These are phyloP conservation scores for Pristionchus mayeri DNA, from an alignment of 2,888 invertebrate genomes.

Conservation along the genomic window DNA sequence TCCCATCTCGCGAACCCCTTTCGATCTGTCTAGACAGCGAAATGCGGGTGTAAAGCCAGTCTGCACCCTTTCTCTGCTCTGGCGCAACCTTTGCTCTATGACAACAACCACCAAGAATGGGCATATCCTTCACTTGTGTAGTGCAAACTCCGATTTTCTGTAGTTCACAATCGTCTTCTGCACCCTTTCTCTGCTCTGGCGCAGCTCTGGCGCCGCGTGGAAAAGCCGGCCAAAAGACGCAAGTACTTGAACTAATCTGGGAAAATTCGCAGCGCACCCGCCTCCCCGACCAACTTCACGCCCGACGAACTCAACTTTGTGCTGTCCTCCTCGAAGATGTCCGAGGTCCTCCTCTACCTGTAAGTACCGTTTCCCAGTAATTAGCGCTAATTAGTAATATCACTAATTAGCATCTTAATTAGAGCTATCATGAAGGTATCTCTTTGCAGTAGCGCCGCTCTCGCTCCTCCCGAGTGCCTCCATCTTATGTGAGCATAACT, in stretches of 20 bases:
- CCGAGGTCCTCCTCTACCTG: constrained; percentile 45
- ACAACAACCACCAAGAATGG: constrained; percentile 25
- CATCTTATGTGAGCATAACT: constrained; percentile 20
- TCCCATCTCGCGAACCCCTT: too few species aligned
- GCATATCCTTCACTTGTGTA: neutral
- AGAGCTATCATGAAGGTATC: too few species aligned
- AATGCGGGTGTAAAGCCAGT: neutral
- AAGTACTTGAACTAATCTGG: neutral
- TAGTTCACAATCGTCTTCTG: neutral
- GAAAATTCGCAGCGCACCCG: neutral
- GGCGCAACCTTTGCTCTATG: neutral
- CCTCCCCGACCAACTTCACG: neutral
- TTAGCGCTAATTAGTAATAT: neutral
- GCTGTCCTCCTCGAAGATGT: constrained; percentile 9
- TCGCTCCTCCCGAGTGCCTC: constrained; percentile 29
- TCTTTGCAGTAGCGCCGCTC: constrained; percentile 40
- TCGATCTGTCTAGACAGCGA: constrained; percentile 3
- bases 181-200: too few species aligned
- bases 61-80: neutral
- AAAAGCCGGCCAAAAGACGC: neutral
- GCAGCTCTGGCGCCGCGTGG: neutral
- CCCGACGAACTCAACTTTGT: constrained; percentile 19
- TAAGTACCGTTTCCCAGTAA: neutral
- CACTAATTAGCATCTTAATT: too few species aligned
- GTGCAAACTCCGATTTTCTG: constrained; percentile 15